phyloP scores from a whole-genome alignment of 2,888 invertebrate genomes.

The Ctenicera cuprea region DNA sequence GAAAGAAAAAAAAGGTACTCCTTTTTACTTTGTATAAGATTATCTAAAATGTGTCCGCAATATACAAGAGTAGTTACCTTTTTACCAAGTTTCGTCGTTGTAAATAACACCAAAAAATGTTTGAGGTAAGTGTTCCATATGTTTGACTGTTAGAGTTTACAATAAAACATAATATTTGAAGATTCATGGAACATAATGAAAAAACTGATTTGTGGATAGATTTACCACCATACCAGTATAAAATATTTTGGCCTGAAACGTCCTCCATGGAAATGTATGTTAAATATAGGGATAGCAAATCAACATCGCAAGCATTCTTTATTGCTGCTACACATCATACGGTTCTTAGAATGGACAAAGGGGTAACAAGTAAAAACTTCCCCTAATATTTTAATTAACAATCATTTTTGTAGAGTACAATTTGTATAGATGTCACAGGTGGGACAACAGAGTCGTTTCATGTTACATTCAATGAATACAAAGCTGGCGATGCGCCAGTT shows the following conservation, averaged over 20 bases:
- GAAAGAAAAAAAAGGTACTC: slow-evolving; percentile 84
- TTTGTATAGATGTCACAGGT: slow-evolving; percentile 83
- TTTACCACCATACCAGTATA: slow-evolving; percentile 80
- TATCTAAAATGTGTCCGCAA: slow-evolving; percentile 83
- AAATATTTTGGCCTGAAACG: slow-evolving; percentile 89
- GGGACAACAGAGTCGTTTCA: slow-evolving; percentile 84
- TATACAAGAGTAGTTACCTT: slow-evolving; percentile 88
- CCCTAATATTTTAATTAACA: slow-evolving; percentile 45
- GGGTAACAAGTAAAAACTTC: slow-evolving; percentile 75
- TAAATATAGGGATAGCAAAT: slow-evolving; percentile 84
- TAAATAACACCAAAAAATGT: slow-evolving; percentile 80
- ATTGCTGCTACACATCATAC: slow-evolving; percentile 82
- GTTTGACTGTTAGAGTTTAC: neutral
- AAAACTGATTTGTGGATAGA: slow-evolving; percentile 90
- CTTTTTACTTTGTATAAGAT: slow-evolving; percentile 80
- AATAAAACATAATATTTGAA: neutral
- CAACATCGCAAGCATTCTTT: slow-evolving; percentile 86
- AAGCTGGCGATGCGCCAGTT: slow-evolving; percentile 86
- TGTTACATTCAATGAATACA: slow-evolving; percentile 85
- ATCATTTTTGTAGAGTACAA: slow-evolving; percentile 76
- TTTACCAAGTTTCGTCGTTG: slow-evolving; percentile 86
- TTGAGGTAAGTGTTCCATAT: slow-evolving; percentile 65
- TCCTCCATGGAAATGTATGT: slow-evolving; percentile 88
- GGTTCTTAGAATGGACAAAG: slow-evolving; percentile 88
- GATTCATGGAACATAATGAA: slow-evolving; percentile 92